Evolutionary conservation across 2,797 vertebrate species (phyloP).

Genomic region (Leptoclinus maculatus): DNA sequence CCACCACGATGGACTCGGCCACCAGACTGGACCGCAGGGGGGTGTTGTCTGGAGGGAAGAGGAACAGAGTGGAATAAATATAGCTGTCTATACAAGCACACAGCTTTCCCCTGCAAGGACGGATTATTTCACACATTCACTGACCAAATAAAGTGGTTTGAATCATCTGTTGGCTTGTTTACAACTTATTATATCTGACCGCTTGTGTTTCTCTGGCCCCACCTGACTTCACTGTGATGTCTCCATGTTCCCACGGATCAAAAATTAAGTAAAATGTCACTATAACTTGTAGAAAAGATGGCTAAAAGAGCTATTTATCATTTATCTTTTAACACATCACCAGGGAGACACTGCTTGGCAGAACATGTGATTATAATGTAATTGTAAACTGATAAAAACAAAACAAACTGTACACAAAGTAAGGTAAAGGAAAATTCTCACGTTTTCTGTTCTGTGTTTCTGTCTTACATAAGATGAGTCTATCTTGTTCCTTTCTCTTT

Average conservation of each 20-base stretch:
- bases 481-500: neutral
- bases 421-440: neutral
- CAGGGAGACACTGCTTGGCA: neutral
- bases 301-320: neutral
- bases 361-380: neutral
- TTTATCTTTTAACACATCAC: neutral
- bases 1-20: conserved; percentile 89
- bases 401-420: neutral
- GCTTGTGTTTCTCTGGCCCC: neutral
- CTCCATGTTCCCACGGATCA: neutral
- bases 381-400: neutral
- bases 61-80: conserved; percentile 1
- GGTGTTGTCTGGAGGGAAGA: conserved; percentile 81
- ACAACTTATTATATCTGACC: neutral
- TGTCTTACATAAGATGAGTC: neutral
- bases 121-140: neutral
- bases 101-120: neutral
- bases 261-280: neutral
- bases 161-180: neutral
- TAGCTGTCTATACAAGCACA: neutral
- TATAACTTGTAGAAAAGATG: neutral
- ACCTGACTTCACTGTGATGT: neutral
- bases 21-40: conserved; percentile 90
- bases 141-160: neutral
- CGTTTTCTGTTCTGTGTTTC: too few relatives aligned